Percentiles rank a stretch among this genome's conserved stretches.
These are phyloP conservation scores for Vanacampus margaritifer DNA, from an alignment of 2,113 vertebrate genomes.

Conservation along the genomic window DNA sequence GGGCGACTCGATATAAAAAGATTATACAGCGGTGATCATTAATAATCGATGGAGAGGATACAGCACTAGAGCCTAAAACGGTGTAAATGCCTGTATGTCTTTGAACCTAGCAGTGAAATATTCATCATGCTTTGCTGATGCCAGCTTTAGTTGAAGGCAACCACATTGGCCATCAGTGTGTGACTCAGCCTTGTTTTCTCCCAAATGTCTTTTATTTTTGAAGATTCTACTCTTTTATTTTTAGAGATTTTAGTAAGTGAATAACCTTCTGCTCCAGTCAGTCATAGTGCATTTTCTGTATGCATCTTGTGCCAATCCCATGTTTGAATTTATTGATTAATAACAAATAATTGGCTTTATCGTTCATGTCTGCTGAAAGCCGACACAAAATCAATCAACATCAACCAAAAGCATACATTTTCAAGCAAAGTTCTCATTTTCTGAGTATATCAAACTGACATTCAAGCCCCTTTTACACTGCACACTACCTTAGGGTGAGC, in stretches of 20 bases:
- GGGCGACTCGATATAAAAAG: conserved; percentile 43
- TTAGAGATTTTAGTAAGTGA: conserved; percentile 12
- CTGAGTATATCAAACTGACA: background rate
- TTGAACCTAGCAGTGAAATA: conserved; percentile 56
- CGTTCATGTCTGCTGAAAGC: background rate
- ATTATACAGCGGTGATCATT: conserved; percentile 55
- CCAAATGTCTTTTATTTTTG: background rate
- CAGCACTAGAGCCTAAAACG: conserved; percentile 48
- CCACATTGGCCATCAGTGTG: conserved; percentile 18
- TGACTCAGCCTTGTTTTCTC: conserved; percentile 4
- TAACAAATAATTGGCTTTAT: background rate
- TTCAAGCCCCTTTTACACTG: background rate
- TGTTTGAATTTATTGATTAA: background rate
- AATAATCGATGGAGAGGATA: conserved; percentile 64
- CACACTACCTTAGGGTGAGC: too few species aligned
- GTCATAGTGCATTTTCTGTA: background rate
- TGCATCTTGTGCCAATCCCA: background rate
- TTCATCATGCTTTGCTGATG: conserved; percentile 46
- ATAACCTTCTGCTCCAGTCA: background rate
- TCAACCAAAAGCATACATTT: background rate
- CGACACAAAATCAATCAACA: background rate
- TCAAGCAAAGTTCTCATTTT: background rate
- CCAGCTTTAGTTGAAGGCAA: conserved; percentile 38
- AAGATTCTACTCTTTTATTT: conserved; percentile 19
- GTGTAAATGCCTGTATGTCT: conserved; percentile 45